Evolutionary conservation across 2,888 invertebrate species (phyloP).

Genomic region (Drosophila leonis): DNA sequence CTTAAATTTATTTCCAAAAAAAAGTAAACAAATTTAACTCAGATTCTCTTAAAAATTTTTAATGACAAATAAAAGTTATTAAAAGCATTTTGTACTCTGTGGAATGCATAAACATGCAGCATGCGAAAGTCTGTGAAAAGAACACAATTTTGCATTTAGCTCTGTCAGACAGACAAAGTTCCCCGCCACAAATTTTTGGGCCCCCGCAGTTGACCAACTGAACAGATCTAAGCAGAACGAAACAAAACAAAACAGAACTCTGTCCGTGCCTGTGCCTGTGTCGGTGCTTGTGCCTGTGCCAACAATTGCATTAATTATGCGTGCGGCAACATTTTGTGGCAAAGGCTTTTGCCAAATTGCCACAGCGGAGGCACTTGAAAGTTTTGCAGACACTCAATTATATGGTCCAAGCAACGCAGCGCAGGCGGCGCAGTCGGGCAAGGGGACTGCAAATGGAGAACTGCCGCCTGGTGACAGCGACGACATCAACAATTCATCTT

Average conservation of each 20-base stretch:
- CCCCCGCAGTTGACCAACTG: conserved; percentile 47
- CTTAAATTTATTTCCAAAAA: background rate
- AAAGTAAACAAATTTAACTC: background rate
- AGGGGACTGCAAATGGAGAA: conserved; percentile 2
- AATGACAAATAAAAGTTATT: conserved; percentile 22
- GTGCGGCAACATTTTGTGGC: conserved; percentile 65
- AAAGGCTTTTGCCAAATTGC: conserved; percentile 63
- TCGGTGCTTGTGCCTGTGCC: conserved; percentile 31
- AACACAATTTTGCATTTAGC: conserved; percentile 53
- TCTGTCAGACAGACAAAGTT: conserved; percentile 6
- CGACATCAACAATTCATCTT: conserved; percentile 76
- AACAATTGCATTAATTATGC: conserved; percentile 80
- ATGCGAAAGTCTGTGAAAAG: background rate
- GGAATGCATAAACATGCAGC: conserved; percentile 20
- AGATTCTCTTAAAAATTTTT: conserved; percentile 5
- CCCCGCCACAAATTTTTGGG: background rate
- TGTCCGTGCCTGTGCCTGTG: conserved; percentile 10
- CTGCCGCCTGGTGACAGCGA: conserved; percentile 43
- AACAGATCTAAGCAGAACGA: conserved; percentile 25
- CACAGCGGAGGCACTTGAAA: conserved; percentile 51
- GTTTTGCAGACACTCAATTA: conserved; percentile 65
- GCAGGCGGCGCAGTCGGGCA: background rate
- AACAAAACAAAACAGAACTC: conserved; percentile 19
- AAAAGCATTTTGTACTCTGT: conserved; percentile 15
- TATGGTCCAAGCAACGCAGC: conserved; percentile 35